Base-by-base conservation (phyloP, 2,888 invertebrate species). In the Amblyteles armatorius region DNA sequence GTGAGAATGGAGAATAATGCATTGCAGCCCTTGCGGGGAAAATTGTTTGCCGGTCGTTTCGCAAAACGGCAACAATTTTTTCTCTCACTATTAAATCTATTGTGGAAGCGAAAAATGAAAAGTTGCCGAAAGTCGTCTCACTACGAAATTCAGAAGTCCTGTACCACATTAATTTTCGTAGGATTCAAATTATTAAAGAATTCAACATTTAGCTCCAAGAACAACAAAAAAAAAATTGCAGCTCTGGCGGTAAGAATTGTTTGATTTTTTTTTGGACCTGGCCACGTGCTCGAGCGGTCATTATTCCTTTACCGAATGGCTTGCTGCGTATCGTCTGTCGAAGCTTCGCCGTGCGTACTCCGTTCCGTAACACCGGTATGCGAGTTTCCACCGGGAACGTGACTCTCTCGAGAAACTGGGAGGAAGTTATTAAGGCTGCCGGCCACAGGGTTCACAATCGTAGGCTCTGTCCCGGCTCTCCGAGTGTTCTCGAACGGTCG, bases 401-500 rank as follows among this genome's bases (percentile, higher is more conserved):
- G 44, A 79, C 22, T 36, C 52, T 76, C 65, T 13, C 40, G 26
- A 76, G 60, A 74, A 74, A 79, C n/a, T 77, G 40, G 22, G 76
- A 65, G 44, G 26, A 76, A 76, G 48, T 80, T 71, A 52, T 69
- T 74, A 19, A 65, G 76, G 50, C 16, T 65, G 19, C 76, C 19
- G 13, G 63, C 22, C 44, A 74, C 13, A 29, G 67, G 52, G 33
- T 72, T 76, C 22, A 67, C 67, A 60, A 68, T 67, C 74, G 65
- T 67, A 80, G 71, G 76, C 65, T 76, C 29, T 79, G 74, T 69
- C 69, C 63, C 13, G 26, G 26, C 44, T 36, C 40, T 81, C 52
- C 13, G 40, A 71, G 63, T 52, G 57, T 72, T 40, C 40, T 67
- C 44, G 55, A 72, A 76, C 19, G 48, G 72, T 22, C 71, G 19